A percentile compares a stretch with the other conserved stretches of the same genome.
Conservation (phyloP, 1,140 invertebrate genomes). For the Apocrypta bakeri region DNA sequence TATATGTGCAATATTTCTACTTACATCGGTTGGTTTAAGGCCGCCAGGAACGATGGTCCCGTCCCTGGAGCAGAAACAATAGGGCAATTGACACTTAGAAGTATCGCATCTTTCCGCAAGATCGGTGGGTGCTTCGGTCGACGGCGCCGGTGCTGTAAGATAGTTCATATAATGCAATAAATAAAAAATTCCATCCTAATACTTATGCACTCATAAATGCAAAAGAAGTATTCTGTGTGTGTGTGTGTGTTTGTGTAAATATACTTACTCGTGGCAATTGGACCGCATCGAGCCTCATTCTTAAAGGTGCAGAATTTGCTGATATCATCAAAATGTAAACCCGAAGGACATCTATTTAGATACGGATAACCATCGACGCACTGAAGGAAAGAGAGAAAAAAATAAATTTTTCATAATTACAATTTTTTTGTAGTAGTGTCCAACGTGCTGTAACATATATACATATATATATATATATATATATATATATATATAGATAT, state of each 20-base stretch:
- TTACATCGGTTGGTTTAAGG: constrained; percentile 86
- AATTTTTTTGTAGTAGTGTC: too few species aligned
- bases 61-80: constrained; percentile 95
- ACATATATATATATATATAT: too few species aligned
- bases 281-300: constrained; percentile 92
- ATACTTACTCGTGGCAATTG: constrained; percentile 87
- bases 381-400: constrained; percentile 77
- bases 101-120: constrained; percentile 86
- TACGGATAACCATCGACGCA: constrained; percentile 92
- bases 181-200: background rate
- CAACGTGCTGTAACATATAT: too few species aligned
- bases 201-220: background rate
- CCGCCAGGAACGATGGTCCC: constrained; percentile 90
- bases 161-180: background rate
- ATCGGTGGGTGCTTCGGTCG: constrained; percentile 86
- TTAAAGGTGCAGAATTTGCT: constrained; percentile 94
- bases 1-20: too few species aligned
- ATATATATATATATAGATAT: too few species aligned
- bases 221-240: background rate
- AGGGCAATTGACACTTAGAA: constrained; percentile 86
- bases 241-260: too few species aligned
- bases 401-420: too few species aligned
- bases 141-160: constrained; percentile 81
- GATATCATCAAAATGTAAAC: constrained; percentile 91
- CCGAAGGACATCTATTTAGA: constrained; percentile 90